Conservation (phyloP, 2,797 vertebrate species). For the Danio kyathit region DNA sequence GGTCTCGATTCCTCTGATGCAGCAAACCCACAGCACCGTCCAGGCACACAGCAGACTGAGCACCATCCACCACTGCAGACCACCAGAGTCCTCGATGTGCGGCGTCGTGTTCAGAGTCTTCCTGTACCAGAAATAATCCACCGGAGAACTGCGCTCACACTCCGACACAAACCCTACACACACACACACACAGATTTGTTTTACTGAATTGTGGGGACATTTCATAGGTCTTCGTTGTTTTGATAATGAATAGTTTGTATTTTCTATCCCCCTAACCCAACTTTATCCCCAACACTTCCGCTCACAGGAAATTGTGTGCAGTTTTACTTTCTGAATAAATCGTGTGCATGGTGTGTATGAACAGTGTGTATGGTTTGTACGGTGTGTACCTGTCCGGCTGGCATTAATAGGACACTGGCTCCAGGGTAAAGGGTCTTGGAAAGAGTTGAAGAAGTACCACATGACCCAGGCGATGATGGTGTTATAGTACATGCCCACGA, state of each 20-base stretch:
- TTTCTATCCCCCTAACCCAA: too few relatives aligned
- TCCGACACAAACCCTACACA: conserved; percentile 77
- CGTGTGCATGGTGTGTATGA: too few relatives aligned
- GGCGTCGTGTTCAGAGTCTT: conserved; percentile 84
- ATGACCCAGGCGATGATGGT: conserved; percentile 92
- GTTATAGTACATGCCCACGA: conserved; percentile 88
- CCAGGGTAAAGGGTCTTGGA: conserved; percentile 93
- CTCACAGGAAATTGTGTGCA: not conserved
- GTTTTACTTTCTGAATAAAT: too few relatives aligned
- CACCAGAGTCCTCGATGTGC: conserved; percentile 76
- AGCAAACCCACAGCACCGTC: conserved; percentile 84
- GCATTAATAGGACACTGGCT: conserved; percentile 78
- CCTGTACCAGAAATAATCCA: conserved; percentile 92
- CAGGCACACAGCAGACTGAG: conserved; percentile 83
- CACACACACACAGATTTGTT: not conserved
- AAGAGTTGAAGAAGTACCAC: conserved; percentile 99
- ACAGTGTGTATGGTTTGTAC: too few relatives aligned
- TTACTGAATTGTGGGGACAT: too few relatives aligned
- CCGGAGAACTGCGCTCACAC: conserved; percentile 82
- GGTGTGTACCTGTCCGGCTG: conserved; percentile 77
- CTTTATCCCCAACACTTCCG: too few relatives aligned
- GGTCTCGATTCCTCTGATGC: conserved; percentile 88
- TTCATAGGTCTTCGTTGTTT: too few relatives aligned
- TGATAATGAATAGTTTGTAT: too few relatives aligned
- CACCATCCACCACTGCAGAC: conserved; percentile 87